Conservation (phyloP, 1,140 invertebrate species). For the Adoxophyes honmai region DNA sequence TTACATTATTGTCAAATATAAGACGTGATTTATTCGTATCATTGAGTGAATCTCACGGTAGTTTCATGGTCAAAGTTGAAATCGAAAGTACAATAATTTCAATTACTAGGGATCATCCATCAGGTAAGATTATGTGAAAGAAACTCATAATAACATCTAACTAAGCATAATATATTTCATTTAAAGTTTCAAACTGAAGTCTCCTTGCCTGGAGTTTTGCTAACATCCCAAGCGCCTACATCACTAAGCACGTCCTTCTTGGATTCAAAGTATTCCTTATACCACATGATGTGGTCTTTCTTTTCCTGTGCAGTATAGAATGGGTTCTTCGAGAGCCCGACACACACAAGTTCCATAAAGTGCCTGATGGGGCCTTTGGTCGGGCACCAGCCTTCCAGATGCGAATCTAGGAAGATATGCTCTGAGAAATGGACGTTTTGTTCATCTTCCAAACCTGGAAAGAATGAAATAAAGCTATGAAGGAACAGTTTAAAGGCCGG, state of each 20-base stretch:
- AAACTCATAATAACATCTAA: neutral
- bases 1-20: no score
- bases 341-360: constrained; percentile 97
- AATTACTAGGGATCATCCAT: no score
- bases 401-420: constrained; percentile 94
- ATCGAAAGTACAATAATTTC: no score
- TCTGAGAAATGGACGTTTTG: constrained; percentile 89
- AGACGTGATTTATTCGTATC: no score
- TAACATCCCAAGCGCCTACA: constrained; percentile 65
- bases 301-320: constrained; percentile 93
- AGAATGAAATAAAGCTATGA: constrained; percentile 11
- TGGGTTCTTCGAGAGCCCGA: constrained; percentile 96
- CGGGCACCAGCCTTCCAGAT: constrained; percentile 93
- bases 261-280: constrained; percentile 91
- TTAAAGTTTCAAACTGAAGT: constrained; percentile 7
- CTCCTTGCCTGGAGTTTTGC: constrained; percentile 22
- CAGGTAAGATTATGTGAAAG: neutral
- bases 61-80: no score
- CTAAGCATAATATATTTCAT: neutral
- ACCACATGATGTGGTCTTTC: constrained; percentile 94
- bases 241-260: constrained; percentile 87
- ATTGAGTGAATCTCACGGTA: no score
- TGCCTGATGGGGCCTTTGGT: constrained; percentile 91
- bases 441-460: constrained; percentile 88
- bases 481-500: no score